phyloP scores from a whole-genome alignment of 2,113 vertebrate genomes.

The Chionomys nivalis region DNA sequence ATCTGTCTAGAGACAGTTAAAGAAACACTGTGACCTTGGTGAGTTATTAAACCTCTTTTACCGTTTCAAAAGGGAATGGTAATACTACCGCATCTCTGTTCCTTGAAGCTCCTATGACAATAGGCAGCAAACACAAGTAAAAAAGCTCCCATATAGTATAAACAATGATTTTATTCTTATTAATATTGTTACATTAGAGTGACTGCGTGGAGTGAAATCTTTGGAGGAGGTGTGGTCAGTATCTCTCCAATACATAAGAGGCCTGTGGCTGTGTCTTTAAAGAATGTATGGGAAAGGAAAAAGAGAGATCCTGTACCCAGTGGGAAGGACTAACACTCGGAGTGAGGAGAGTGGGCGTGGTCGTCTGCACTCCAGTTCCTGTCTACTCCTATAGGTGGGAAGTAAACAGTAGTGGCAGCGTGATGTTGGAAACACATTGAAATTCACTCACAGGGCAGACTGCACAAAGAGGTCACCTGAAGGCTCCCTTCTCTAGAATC shows the following conservation, averaged over 20 bases:
- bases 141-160: neutral
- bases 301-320: neutral
- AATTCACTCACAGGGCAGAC: neutral
- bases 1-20: neutral
- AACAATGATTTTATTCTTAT: neutral
- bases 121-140: neutral
- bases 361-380: neutral
- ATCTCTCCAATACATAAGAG: neutral
- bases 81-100: neutral
- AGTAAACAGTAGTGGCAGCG: neutral
- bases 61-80: neutral
- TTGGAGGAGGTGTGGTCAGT: neutral
- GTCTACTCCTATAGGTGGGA: neutral
- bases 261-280: neutral
- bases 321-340: neutral
- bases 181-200: neutral
- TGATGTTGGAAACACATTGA: accelerated
- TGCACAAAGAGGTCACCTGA: accelerated
- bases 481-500: neutral
- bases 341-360: neutral
- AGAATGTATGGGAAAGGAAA: too few relatives aligned
- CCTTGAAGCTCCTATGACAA: neutral
- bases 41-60: neutral
- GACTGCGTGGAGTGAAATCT: neutral
- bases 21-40: neutral